Evolutionary conservation across 2,797 vertebrate genomes (phyloP), one percentile per base, ranked within the genome.

Genomic region (Cichlasoma orientale): DNA sequence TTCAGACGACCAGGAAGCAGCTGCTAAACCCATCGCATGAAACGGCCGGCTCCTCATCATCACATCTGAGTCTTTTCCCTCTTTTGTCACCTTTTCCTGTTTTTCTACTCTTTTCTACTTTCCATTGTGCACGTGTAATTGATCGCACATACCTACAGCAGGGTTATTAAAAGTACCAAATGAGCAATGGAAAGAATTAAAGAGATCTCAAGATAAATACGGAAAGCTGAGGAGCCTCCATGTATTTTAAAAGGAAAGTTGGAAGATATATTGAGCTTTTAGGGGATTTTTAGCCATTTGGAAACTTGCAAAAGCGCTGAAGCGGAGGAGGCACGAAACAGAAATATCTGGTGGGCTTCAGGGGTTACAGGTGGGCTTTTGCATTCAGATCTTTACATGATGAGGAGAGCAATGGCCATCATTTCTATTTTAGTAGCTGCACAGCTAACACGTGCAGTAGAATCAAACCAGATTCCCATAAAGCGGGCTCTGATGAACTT

Each of bases 1-100:
- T 52, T 80, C 79, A 85, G 82, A 84, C 63, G 8, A 72, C 29
- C 29, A 85, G 85, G 91, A 91, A 90, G 85, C 88, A 88, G 85
- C 86, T 92, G 90, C 33, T 79, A 19, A 81, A 85, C 66, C 3
- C 23, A 87, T 90, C 85, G 66, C 66, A 80, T 47, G 57, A 75
- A 86, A 41, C 25, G 9, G 66, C 53, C 2, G 16, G 21, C 70
- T 74, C 72, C 78, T 83, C 74, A 73, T 86, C 77, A 81, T 80
- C 83, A 69, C 12, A 9, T 88, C 82, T 76, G 7, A 73, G 31
- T 58, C 55, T 71, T 90, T 90, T 79, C 88, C 86, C 82, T 74
- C 82, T 82, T 92, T 90, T 92, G 86, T 91, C 82, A 54, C 14
- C 50, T 12, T 88, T 92, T 95, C 93, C 92, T 94, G 94, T 92